phyloP scores from a whole-genome alignment of 1,140 invertebrate species.

The Colletes gigas region DNA sequence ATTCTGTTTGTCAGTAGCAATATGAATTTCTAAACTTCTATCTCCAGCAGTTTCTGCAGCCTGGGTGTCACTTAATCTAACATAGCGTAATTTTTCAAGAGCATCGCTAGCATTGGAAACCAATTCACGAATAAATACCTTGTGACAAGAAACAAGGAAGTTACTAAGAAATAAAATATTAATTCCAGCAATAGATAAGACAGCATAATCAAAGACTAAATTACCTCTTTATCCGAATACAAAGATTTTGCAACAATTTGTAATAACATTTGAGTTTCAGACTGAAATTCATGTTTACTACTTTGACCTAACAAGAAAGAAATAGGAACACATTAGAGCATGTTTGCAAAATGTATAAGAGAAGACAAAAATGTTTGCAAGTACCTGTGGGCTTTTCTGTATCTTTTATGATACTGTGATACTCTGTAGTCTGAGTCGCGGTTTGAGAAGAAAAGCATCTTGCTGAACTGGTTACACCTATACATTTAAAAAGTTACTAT shows the following conservation, averaged over 20 bases:
- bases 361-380: constrained; percentile 48
- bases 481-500: constrained; percentile 41
- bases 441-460: constrained; percentile 72
- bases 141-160: constrained; percentile 49
- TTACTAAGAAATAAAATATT: background rate
- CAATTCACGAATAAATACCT: constrained; percentile 97
- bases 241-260: constrained; percentile 98
- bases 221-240: constrained; percentile 98
- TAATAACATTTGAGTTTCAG: constrained; percentile 96
- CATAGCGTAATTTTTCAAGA: constrained; percentile 93
- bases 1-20: constrained; percentile 93
- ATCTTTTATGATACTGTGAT: constrained; percentile 81
- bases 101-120: constrained; percentile 99
- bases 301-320: constrained; percentile 75
- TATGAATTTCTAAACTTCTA: constrained; percentile 91
- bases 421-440: constrained; percentile 69
- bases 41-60: constrained; percentile 79
- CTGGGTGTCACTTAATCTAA: constrained; percentile 84
- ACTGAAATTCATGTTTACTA: constrained; percentile 93
- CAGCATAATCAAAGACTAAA: constrained; percentile 13
- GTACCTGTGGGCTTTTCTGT: constrained; percentile 83
- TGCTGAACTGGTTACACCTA: constrained; percentile 52
- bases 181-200: background rate
- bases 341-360: background rate
- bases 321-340: background rate